Base-by-base conservation (phyloP, 23 tunicate species). In the Halocynthia aurantium region DNA sequence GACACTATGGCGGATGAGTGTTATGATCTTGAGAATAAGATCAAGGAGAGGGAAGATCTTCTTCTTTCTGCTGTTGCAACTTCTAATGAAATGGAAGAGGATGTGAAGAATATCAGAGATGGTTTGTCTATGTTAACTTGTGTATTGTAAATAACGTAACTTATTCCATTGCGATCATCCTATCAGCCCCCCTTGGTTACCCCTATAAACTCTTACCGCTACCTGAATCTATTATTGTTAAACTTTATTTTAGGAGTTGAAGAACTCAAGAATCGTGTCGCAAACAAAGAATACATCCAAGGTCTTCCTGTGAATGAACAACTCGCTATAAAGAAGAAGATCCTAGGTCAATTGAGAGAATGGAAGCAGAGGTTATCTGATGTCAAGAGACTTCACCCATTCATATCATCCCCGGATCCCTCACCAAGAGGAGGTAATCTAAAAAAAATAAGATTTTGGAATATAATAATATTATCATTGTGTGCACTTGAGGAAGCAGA, bases 21-120 rank as follows among this genome's bases (percentile, higher is more conserved):
- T 72, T 7, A 51, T 22, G 61, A 69, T 13, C 67, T 86, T 50
- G 85, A 86, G 49, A 72, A 75, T 9, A 55, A 81, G 65, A 81
- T 86, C 73, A 61, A 72, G 40, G 55, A 52, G 8, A 54, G 80
- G 22, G 85, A 86, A 61, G 85, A 86, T 12, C 77, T 73, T 18
- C 73, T 86, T 6, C 66, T 20, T 40, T 66, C 57, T 7, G 64
- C 72, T 17, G 82, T 81, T 58, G 65, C 82, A 7, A 62, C 69
- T 58, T 85, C 85, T 55, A 67, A 77, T 6, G 93, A 86, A 40
- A 81, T 81, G 93, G 93, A 86, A 40, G 81, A 76, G 52, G 93
- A 86, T 57, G 81, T 73, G 19, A 80, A 78, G 61, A 20, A 67
- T 17, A 78, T 85, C 50, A 62, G 50, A 15, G 83, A 78, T 57